Conservation (phyloP, 2,797 vertebrate genomes). For the Mormyrops attenuatus region DNA sequence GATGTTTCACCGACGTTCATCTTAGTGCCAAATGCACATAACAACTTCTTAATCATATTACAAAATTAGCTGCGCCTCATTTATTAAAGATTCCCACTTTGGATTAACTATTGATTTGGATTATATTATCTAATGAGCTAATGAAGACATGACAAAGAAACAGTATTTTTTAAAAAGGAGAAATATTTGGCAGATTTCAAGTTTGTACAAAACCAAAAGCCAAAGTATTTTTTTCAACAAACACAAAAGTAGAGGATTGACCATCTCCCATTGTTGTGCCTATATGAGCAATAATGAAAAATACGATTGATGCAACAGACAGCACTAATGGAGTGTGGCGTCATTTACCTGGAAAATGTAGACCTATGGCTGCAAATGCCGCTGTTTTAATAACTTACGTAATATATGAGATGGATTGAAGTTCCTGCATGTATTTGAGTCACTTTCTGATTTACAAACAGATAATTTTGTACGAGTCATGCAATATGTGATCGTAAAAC, state of each 20-base stretch:
- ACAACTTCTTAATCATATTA: slow-evolving; percentile 86
- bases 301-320: slow-evolving; percentile 35
- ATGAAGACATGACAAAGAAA: slow-evolving; percentile 67
- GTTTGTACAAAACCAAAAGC: slow-evolving; percentile 76
- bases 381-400: slow-evolving; percentile 25
- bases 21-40: slow-evolving; percentile 79
- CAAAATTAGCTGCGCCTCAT: slow-evolving; percentile 69
- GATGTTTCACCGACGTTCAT: slow-evolving; percentile 74
- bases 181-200: slow-evolving; percentile 75
- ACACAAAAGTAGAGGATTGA: slow-evolving; percentile 52
- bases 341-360: neutral
- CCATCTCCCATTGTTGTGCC: slow-evolving; percentile 72
- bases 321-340: slow-evolving; percentile 41
- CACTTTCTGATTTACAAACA: neutral
- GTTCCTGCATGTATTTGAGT: neutral
- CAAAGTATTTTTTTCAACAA: slow-evolving; percentile 62
- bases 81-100: slow-evolving; percentile 65
- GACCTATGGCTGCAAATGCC: neutral
- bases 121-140: slow-evolving; percentile 71
- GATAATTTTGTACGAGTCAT: neutral
- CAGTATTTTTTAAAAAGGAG: slow-evolving; percentile 54
- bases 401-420: neutral
- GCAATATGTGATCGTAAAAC: neutral
- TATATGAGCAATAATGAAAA: neutral
- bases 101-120: slow-evolving; percentile 69